These are phyloP conservation scores for Caenorhabditis doughertyi DNA, from an alignment of 2,888 invertebrate species.

Conservation along the genomic window DNA sequence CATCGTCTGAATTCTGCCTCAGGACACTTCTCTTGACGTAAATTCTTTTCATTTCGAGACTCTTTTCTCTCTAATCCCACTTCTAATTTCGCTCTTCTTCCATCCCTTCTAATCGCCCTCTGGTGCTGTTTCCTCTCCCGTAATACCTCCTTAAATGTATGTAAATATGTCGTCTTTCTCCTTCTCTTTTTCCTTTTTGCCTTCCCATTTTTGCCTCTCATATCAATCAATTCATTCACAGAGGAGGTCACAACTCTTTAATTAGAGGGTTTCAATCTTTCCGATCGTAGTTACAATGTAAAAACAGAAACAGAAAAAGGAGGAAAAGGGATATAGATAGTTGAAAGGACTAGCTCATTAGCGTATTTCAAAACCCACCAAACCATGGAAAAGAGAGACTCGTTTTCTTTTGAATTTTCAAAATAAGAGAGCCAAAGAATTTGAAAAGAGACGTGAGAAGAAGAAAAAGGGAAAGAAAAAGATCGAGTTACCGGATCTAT, in stretches of 20 bases:
- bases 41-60: slow-evolving; percentile 24
- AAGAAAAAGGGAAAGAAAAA: slow-evolving; percentile 25
- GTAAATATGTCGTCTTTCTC: slow-evolving; percentile 36
- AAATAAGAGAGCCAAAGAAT: slow-evolving; percentile 16
- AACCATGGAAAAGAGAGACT: slow-evolving; percentile 3
- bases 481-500: slow-evolving; percentile 60
- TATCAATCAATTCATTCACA: slow-evolving; percentile 36
- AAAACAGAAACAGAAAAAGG: background rate
- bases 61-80: slow-evolving; percentile 43
- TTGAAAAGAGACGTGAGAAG: slow-evolving; percentile 17
- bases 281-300: slow-evolving; percentile 31
- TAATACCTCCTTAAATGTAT: slow-evolving; percentile 47
- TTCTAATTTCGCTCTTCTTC: slow-evolving; percentile 50
- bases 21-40: background rate
- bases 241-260: slow-evolving; percentile 46
- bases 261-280: slow-evolving; percentile 47
- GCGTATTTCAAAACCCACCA: slow-evolving; percentile 48
- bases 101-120: slow-evolving; percentile 51
- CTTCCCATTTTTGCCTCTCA: slow-evolving; percentile 30
- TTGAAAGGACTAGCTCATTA: slow-evolving; percentile 49
- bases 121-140: slow-evolving; percentile 20
- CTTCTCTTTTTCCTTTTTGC: slow-evolving; percentile 15
- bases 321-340: background rate
- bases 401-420: slow-evolving; percentile 55
- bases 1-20: background rate